A percentile compares a stretch with the other conserved stretches of the same genome.
These are phyloP conservation scores for Turritopsis dohrnii DNA, from an alignment of 30 jellyfish, hydroid and myxozoan genomes.

Conservation along the genomic window DNA sequence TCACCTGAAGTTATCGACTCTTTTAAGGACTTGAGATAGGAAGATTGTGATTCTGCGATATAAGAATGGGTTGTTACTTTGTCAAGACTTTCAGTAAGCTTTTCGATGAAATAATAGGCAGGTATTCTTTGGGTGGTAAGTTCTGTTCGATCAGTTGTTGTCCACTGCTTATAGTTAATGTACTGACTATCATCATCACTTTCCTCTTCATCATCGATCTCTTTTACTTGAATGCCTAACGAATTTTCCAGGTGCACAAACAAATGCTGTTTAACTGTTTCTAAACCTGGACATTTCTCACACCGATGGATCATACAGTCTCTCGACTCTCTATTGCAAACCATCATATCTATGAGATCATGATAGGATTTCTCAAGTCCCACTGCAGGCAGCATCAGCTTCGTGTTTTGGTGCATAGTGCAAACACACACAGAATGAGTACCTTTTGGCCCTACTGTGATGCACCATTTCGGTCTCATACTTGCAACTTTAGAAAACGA, in stretches of 20 bases:
- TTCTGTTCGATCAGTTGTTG: slow-evolving; percentile 31
- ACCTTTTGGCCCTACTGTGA: slow-evolving; percentile 43
- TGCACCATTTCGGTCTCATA: slow-evolving; percentile 64
- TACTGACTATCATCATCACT: slow-evolving; percentile 10
- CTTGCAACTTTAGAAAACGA: slow-evolving; percentile 53
- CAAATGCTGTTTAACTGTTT: background rate
- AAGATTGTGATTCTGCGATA: slow-evolving; percentile 43
- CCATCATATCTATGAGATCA: slow-evolving; percentile 30
- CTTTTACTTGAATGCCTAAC: no score
- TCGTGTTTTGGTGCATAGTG: slow-evolving; percentile 42
- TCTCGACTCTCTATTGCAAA: slow-evolving; percentile 22
- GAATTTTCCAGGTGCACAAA: background rate
- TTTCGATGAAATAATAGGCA: slow-evolving; percentile 36
- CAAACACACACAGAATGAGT: no score
- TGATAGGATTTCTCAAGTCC: slow-evolving; percentile 10
- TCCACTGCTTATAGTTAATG: slow-evolving; percentile 44
- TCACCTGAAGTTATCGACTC: slow-evolving; percentile 25
- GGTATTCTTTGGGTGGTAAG: slow-evolving; percentile 8
- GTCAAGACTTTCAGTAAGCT: slow-evolving; percentile 43
- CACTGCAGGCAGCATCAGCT: slow-evolving; percentile 18
- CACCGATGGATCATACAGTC: slow-evolving; percentile 59
- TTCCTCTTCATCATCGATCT: no score
- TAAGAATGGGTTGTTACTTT: slow-evolving; percentile 47
- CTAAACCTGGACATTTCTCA: slow-evolving; percentile 34
- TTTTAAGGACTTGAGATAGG: slow-evolving; percentile 31